Conservation (phyloP, 1,140 invertebrate genomes). For the Dysdera silvatica region DNA sequence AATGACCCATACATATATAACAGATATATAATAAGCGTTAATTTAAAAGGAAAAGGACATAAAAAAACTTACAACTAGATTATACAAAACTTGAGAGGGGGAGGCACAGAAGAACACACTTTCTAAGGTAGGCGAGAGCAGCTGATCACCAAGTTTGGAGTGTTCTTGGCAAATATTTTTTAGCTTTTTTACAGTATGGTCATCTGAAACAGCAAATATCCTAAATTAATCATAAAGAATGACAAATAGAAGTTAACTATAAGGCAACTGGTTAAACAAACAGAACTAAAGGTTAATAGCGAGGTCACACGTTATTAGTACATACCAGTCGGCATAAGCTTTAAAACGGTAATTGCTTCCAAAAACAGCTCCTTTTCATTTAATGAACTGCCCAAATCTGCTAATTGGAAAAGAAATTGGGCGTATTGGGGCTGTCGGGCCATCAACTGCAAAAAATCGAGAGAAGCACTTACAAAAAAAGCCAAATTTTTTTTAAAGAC, state of each 20-base stretch:
- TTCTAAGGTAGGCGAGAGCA: slow-evolving; percentile 53
- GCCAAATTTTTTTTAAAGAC: background rate
- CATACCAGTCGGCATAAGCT: slow-evolving; percentile 77
- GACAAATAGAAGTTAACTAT: background rate
- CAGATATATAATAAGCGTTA: background rate
- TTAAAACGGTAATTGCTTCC: slow-evolving; percentile 73
- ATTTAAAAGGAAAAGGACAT: slow-evolving; percentile 43
- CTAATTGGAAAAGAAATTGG: slow-evolving; percentile 82
- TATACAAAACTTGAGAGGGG: slow-evolving; percentile 69
- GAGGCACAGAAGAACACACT: slow-evolving; percentile 63
- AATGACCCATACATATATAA: background rate
- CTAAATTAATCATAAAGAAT: background rate
- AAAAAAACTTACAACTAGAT: slow-evolving; percentile 51
- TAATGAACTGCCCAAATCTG: slow-evolving; percentile 75
- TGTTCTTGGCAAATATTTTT: slow-evolving; percentile 48
- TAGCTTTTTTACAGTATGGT: slow-evolving; percentile 59
- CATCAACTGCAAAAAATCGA: slow-evolving; percentile 52
- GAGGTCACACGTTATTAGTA: no score
- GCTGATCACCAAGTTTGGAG: slow-evolving; percentile 37
- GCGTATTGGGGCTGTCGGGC: slow-evolving; percentile 71
- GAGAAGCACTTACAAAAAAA: background rate
- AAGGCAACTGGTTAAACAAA: background rate
- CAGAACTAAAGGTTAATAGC: background rate
- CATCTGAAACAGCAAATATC: slow-evolving; percentile 36
- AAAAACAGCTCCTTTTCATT: slow-evolving; percentile 71